These are phyloP conservation scores for Neoascia interrupta DNA, from an alignment of 2,888 invertebrate genomes.

Conservation along the genomic window DNA sequence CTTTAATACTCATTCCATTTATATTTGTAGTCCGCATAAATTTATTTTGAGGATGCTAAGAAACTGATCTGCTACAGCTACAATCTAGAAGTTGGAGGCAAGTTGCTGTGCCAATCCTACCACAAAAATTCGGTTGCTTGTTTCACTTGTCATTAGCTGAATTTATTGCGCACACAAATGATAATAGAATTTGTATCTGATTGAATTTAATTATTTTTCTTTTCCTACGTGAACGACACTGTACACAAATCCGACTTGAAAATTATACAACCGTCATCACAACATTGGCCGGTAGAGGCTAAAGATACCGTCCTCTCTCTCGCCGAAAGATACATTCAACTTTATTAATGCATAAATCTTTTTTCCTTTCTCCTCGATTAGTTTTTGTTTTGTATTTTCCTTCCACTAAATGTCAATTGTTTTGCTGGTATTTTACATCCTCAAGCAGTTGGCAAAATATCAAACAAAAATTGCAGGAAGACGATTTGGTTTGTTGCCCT, in stretches of 20 bases:
- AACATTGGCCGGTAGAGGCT: background rate
- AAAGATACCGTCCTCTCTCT: background rate
- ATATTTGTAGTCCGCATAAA: too few relatives aligned
- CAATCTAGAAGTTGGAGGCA: too few relatives aligned
- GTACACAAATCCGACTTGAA: slow-evolving; percentile 2
- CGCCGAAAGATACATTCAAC: slow-evolving; percentile 37
- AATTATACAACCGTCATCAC: slow-evolving; percentile 3
- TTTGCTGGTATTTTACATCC: slow-evolving; percentile 6
- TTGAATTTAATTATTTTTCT: background rate
- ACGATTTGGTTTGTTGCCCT: slow-evolving; percentile 2
- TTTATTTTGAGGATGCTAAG: too few relatives aligned
- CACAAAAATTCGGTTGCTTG: slow-evolving; percentile 21
- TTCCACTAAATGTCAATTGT: slow-evolving; percentile 57
- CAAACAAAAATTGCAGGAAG: slow-evolving; percentile 34
- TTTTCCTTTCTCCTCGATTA: slow-evolving; percentile 51
- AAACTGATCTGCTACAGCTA: too few relatives aligned
- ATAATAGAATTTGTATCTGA: slow-evolving; percentile 33
- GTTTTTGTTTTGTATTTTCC: slow-evolving; percentile 15
- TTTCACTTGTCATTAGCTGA: slow-evolving; percentile 48
- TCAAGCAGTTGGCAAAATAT: slow-evolving; percentile 15
- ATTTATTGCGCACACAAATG: slow-evolving; percentile 31
- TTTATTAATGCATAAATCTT: slow-evolving; percentile 53
- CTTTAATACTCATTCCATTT: too few relatives aligned
- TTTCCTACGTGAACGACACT: background rate
- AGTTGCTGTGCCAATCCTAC: slow-evolving; percentile 27